A percentile compares a stretch with the other conserved stretches of the same genome.
Evolutionary conservation across 2,113 vertebrate species (phyloP).

Genomic region (Bujurquina vittata): DNA sequence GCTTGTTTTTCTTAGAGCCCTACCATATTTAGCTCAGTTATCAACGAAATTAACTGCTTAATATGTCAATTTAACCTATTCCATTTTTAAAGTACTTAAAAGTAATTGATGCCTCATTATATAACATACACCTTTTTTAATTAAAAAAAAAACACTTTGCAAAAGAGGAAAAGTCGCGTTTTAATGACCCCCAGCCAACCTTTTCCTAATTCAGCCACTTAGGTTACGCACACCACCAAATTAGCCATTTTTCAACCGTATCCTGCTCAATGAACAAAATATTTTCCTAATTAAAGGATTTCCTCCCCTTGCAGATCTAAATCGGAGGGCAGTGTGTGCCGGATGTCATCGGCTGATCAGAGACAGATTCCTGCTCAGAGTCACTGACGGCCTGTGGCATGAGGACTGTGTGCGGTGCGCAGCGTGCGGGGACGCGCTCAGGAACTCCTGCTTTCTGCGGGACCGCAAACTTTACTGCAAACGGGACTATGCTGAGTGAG

Average conservation of each 20-base stretch:
- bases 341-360: constrained; percentile 90
- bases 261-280: not conserved
- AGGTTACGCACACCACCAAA: not conserved
- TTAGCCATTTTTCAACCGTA: not conserved
- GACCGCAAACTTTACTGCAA: constrained; percentile 96
- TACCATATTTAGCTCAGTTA: not conserved
- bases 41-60: not conserved
- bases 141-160: not conserved
- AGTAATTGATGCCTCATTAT: not conserved
- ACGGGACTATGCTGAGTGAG: constrained; percentile 93
- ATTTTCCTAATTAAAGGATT: constrained; percentile 4
- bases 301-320: constrained; percentile 70
- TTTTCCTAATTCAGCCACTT: not conserved
- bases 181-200: not conserved
- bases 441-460: constrained; percentile 91
- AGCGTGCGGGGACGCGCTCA: constrained; percentile 89
- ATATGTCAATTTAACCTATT: not conserved
- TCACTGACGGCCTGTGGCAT: constrained; percentile 93
- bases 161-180: not conserved
- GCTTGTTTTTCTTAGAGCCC: not conserved
- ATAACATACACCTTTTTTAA: not conserved
- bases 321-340: constrained; percentile 85
- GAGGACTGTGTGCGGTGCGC: constrained; percentile 92
- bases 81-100: not conserved
- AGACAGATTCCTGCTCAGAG: constrained; percentile 92